Evolutionary conservation across 2,113 vertebrate species (phyloP), one percentile per base, ranked within the genome.

Genomic region (Brachyistius frenatus): DNA sequence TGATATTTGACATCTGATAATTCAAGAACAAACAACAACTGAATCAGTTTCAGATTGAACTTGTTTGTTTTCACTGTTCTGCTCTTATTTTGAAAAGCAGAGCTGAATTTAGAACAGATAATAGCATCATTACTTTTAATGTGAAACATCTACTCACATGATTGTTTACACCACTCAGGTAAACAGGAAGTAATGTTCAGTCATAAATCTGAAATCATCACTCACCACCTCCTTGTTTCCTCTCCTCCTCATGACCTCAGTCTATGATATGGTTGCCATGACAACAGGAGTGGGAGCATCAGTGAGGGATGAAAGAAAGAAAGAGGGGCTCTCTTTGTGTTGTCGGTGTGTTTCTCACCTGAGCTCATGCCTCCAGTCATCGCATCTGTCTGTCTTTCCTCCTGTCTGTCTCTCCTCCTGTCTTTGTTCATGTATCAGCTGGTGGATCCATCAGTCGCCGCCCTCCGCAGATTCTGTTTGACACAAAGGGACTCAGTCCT

Each of bases 201-300:
- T 9, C 39, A 41, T 7, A 10, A 41, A 41, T 7, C 4, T 50
- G 14, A 50, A 15, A n/a, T 16, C 47, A 7, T 9, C 15, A 2
- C 47, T 50, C 5, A 16, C 2, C 47, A 16, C 49, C 3, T 16
- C 49, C 6, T 3, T 5, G 13, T 44, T 44, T 46, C 44, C 44
- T 23, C 49, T 23, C 16, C 47, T 15, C 11, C n/a, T 66, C 53
- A 56, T 73, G 73, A 86, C 53, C 57, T 87, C 77, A 87, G 68
- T 66, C 75, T 83, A 50, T 49, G 30, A 5, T 15, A 67, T 81
- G 84, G 90, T 91, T 87, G 50, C 86, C 84, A 85, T 91, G 86
- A 80, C 88, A 67, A 80, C 88, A 11, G 57, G n/a, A 81, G 77
- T 2, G 16, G 57, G 62, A 54, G 80, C 76, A 88, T 84, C 86